Base-by-base conservation (phyloP, 2,888 invertebrate genomes). In the Auanema freiburgensis region DNA sequence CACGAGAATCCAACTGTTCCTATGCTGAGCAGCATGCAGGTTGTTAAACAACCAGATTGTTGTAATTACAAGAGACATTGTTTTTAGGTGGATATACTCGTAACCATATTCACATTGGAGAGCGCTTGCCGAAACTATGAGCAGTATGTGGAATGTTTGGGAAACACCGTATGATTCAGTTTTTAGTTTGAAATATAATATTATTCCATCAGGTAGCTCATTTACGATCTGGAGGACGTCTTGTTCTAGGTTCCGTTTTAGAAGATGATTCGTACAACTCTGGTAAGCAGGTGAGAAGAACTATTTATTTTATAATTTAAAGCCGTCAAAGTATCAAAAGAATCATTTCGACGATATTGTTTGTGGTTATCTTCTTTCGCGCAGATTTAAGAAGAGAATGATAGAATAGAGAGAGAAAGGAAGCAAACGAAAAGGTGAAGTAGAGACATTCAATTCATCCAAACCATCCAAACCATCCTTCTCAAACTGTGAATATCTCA, bases 101-200 rank as follows among this genome's bases (percentile, higher is more conserved):
- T 79, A 14, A 71, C 78, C 21, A 72, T 80, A 24, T 80, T 80
- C 68, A 80, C 79, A n/a, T 61, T 80, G 49, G 80, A 80, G 44
- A 73, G 76, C 55, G 80, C 80, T 10, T 80, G 80, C 58, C 64
- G 68, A 12, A 76, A 61, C 51, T 68, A 75, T 61, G 75, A 76
- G 10, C 74, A 80, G 64, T 80, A 80, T 60, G 53, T 57, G 51
- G 63, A 62, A 46, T 72, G 75, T 42, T 55, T 78, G 12, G 59
- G 57, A 24, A 79, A 79, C 59, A 79, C 79, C 43, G 43, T 8
- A 10, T 16, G 16, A 41, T 14, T 43, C 42, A 6, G 6, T 5
- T 25, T 46, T 16, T 16, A 56, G 42, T 56, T 43, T 43, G 46
- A 46, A 10, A 3, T 18, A 18, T 18, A 16, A 33, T 8, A 33